phyloP scores from a whole-genome alignment of 2,888 invertebrate species.

The Homarus gammarus region DNA sequence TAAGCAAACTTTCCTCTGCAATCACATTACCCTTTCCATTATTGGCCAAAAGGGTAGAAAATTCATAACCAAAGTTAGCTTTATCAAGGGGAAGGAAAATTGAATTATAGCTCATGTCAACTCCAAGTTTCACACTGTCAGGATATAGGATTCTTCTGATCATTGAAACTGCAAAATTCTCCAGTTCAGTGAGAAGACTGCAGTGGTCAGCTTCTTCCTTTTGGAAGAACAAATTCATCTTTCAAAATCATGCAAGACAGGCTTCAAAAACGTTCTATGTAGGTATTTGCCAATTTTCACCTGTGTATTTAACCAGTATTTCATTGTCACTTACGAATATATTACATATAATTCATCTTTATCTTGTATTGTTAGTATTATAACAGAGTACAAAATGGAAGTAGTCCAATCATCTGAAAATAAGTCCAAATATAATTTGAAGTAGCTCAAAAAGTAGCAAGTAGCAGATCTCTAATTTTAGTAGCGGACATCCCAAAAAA shows the following conservation, averaged over 20 bases:
- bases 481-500: no score
- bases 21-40: background rate
- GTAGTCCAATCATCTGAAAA: no score
- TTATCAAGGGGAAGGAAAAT: slow-evolving; percentile 42
- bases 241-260: background rate
- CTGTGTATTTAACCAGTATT: no score
- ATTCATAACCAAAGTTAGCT: slow-evolving; percentile 42
- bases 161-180: slow-evolving; percentile 23
- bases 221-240: no score
- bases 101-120: slow-evolving; percentile 18
- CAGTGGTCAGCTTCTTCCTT: slow-evolving; percentile 8
- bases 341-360: no score
- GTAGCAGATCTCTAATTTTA: no score
- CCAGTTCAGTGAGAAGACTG: background rate
- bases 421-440: no score
- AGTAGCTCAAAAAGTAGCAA: no score
- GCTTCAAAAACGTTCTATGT: background rate
- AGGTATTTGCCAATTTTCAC: background rate
- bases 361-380: no score
- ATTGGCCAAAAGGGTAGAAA: slow-evolving; percentile 1
- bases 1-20: slow-evolving; percentile 23
- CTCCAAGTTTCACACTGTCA: slow-evolving; percentile 24
- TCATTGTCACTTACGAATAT: no score
- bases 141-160: slow-evolving; percentile 36
- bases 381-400: no score